Evolutionary conservation across 2,888 invertebrate genomes (phyloP).

Genomic region (Dasypolia templi): DNA sequence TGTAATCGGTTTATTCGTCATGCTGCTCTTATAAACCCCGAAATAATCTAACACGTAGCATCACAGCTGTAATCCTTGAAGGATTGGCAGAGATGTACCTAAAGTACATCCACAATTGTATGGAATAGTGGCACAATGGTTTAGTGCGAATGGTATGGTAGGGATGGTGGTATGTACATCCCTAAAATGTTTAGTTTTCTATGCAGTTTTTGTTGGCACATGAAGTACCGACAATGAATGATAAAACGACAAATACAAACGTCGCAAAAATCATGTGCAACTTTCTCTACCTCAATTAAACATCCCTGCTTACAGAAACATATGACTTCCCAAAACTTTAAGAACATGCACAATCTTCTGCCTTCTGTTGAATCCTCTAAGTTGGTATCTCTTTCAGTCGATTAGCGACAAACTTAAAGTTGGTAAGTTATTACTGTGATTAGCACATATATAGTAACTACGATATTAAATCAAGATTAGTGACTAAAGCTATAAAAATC

Average conservation of each 20-base stretch:
- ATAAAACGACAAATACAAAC: no score
- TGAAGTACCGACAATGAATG: neutral
- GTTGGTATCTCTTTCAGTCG: slow-evolving; percentile 50
- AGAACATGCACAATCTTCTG: slow-evolving; percentile 28
- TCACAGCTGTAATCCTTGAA: neutral
- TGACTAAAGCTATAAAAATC: neutral
- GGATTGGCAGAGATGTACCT: neutral
- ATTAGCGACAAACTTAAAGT: slow-evolving; percentile 40
- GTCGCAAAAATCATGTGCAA: neutral
- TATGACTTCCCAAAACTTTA: slow-evolving; percentile 25
- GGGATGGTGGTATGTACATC: neutral
- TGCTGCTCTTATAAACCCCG: no score
- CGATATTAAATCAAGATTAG: neutral
- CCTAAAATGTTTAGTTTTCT: neutral
- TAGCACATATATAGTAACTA: neutral
- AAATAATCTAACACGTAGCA: neutral
- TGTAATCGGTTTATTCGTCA: neutral
- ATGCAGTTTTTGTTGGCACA: neutral
- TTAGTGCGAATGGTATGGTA: neutral
- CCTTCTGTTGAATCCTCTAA: slow-evolving; percentile 27
- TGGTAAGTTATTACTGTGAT: slow-evolving; percentile 11
- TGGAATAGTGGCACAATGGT: neutral
- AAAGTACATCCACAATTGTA: neutral
- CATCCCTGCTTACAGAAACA: neutral
- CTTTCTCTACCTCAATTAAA: neutral